These are phyloP conservation scores for Rhorus exstirpatorius DNA, from an alignment of 2,888 invertebrate genomes.

Conservation along the genomic window DNA sequence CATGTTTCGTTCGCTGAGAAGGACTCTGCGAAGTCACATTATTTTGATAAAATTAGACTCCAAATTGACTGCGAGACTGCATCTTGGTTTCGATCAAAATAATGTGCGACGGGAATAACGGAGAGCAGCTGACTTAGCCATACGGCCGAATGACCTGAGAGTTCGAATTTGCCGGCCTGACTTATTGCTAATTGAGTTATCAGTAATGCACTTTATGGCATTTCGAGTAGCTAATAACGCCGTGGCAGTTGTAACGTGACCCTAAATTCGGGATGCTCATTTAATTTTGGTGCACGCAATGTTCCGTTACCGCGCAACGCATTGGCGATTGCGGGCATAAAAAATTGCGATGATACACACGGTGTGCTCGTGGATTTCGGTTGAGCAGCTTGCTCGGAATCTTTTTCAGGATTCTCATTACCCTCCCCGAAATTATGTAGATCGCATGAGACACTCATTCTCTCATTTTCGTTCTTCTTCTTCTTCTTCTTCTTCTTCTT, in stretches of 20 bases:
- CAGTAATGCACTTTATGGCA: conserved; percentile 63
- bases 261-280: conserved; percentile 69
- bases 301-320: conserved; percentile 56
- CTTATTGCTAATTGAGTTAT: conserved; percentile 71
- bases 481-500: no score
- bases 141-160: conserved; percentile 34
- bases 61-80: no score
- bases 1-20: no score
- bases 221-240: conserved; percentile 58
- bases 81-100: no score
- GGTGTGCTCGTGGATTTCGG: conserved; percentile 11
- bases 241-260: conserved; percentile 51
- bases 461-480: no score
- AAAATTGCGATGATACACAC: conserved; percentile 4
- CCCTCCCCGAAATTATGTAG: background rate
- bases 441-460: no score
- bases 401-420: background rate
- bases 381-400: conserved; percentile 1
- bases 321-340: background rate
- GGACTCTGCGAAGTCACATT: no score
- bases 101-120: no score
- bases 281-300: conserved; percentile 63
- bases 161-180: conserved; percentile 46
- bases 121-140: conserved; percentile 33
- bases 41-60: no score